Evolutionary conservation across 2,797 vertebrate species (phyloP).

Genomic region (Pachyuromys duprasi): DNA sequence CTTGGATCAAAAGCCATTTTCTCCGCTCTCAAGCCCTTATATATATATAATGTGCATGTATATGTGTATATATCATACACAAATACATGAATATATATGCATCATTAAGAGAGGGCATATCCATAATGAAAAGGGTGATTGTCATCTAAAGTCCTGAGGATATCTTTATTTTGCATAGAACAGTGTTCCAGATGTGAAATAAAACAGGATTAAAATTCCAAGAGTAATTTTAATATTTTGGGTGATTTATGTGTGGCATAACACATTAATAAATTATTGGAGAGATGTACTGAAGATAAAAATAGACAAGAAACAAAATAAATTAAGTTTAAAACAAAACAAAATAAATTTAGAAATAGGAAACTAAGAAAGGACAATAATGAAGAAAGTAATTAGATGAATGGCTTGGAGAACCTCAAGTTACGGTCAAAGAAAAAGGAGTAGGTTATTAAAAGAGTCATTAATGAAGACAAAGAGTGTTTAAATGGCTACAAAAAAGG

Average conservation of each 20-base stretch:
- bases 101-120: neutral
- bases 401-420: neutral
- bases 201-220: neutral
- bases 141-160: neutral
- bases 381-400: neutral
- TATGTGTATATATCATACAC: too few species aligned
- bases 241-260: neutral
- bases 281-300: neutral
- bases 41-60: neutral
- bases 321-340: neutral
- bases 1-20: neutral
- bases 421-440: neutral
- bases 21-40: too few species aligned
- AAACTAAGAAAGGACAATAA: neutral
- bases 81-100: neutral
- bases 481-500: neutral
- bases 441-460: neutral
- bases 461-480: slow-evolving; percentile 16
- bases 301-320: slow-evolving; percentile 7
- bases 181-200: neutral
- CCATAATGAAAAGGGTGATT: neutral
- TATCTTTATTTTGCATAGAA: neutral
- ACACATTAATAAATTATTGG: slow-evolving; percentile 4
- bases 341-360: slow-evolving; percentile 39
- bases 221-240: neutral